phyloP scores from a whole-genome alignment of 2,797 vertebrate species.

The Cryptoblepharus egeriae region DNA sequence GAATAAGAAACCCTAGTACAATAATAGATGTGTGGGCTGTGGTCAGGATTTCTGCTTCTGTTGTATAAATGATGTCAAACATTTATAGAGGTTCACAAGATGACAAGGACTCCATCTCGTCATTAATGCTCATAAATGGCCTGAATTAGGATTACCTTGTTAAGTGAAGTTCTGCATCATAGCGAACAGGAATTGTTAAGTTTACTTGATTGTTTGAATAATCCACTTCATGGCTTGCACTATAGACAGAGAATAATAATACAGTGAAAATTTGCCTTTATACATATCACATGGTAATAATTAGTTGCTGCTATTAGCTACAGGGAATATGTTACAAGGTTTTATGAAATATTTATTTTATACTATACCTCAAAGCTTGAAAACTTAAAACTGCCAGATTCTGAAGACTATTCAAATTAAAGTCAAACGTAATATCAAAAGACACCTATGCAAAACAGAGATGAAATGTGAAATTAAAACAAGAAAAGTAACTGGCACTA shows the following conservation, averaged over 20 bases:
- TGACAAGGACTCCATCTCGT: not conserved
- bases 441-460: constrained; percentile 76
- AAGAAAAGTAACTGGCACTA: not conserved
- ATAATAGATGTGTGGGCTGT: not conserved
- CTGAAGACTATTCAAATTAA: constrained; percentile 84
- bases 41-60: not conserved
- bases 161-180: constrained; percentile 86
- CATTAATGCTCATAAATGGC: not conserved
- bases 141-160: constrained; percentile 77
- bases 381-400: constrained; percentile 80
- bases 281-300: not conserved
- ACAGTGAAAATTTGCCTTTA: not conserved
- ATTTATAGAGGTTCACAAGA: constrained; percentile 21
- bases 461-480: constrained; percentile 4
- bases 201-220: constrained; percentile 80
- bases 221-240: constrained; percentile 83
- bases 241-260: constrained; percentile 57
- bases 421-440: constrained; percentile 88
- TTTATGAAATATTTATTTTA: not conserved
- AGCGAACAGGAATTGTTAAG: constrained; percentile 81
- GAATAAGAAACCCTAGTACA: not conserved
- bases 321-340: not conserved
- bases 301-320: not conserved
- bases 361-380: constrained; percentile 82
- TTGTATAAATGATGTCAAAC: not conserved